Conservation (phyloP, 2,113 vertebrate species). For the Clinocottus analis region DNA sequence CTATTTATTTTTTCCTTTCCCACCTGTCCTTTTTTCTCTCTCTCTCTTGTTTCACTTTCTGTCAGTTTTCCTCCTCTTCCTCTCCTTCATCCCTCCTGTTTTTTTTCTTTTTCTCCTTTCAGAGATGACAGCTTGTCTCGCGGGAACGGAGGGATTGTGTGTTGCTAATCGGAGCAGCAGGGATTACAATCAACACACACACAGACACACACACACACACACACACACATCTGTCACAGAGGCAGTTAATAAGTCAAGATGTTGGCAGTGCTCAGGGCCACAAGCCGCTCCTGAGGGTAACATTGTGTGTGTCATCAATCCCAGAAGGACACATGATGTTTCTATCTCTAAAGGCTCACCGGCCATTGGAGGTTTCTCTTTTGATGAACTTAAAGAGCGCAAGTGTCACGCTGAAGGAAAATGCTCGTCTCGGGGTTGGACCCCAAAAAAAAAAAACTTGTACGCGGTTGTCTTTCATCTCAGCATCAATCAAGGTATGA, state of each 20-base stretch:
- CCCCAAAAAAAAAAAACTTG: too few relatives aligned
- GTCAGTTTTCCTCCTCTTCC: background rate
- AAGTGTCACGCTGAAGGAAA: too few relatives aligned
- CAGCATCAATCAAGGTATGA: too few relatives aligned
- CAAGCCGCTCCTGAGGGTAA: constrained; percentile 40
- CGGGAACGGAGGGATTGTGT: constrained; percentile 58
- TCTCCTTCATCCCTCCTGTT: background rate
- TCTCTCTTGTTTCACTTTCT: constrained; percentile 20
- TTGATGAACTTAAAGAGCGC: background rate
- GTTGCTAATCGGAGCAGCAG: constrained; percentile 60
- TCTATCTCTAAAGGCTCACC: background rate
- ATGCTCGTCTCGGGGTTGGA: too few relatives aligned
- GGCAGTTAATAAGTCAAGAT: constrained; percentile 61
- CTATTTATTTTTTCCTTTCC: background rate
- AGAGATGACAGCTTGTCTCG: constrained; percentile 64
- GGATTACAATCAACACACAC: constrained; percentile 62
- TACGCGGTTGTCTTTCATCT: too few relatives aligned
- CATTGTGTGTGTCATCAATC: constrained; percentile 32
- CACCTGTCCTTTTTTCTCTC: background rate
- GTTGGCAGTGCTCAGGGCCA: constrained; percentile 51
- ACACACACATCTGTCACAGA: constrained; percentile 58
- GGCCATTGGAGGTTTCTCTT: too few relatives aligned
- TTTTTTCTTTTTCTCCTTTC: constrained; percentile 17
- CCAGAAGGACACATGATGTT: background rate
- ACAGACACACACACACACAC: constrained; percentile 16